Conservation (phyloP, 1,140 invertebrate genomes). For the Whitmania pigra region DNA sequence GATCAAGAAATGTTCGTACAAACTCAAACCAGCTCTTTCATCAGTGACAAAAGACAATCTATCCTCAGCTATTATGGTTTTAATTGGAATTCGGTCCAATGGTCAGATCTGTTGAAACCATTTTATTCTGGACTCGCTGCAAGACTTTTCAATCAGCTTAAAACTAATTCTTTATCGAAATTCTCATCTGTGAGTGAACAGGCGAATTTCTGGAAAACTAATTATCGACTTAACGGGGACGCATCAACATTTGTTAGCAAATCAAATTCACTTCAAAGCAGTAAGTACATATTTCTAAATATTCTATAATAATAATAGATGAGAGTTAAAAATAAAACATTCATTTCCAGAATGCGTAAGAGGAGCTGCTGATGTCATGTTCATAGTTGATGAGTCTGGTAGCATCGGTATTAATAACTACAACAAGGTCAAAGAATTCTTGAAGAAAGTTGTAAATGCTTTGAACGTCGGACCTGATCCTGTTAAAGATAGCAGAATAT, state of each 20-base stretch:
- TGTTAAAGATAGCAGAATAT: conserved; percentile 16
- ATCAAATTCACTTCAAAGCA: not conserved
- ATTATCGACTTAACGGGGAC: conserved; percentile 13
- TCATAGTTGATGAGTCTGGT: conserved; percentile 36
- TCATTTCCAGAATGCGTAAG: not conserved
- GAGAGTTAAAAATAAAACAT: not conserved
- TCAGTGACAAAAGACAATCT: too few relatives aligned
- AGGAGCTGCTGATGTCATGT: conserved; percentile 33
- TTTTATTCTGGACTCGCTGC: conserved; percentile 34
- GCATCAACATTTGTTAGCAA: conserved; percentile 5
- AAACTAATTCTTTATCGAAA: not conserved
- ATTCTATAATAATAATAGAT: not conserved
- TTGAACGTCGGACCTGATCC: conserved; percentile 18
- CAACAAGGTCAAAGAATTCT: conserved; percentile 31
- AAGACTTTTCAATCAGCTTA: conserved; percentile 26
- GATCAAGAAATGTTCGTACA: too few relatives aligned
- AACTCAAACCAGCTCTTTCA: too few relatives aligned
- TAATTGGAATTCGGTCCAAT: conserved; percentile 29
- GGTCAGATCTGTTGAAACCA: conserved; percentile 32
- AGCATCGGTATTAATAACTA: conserved; percentile 32
- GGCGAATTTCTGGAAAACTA: conserved; percentile 14
- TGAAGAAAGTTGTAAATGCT: conserved; percentile 7
- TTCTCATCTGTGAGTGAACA: conserved; percentile 10
- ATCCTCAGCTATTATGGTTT: too few relatives aligned
- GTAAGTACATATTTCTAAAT: conserved; percentile 16